Percentiles rank a stretch among this genome's conserved stretches.
Conservation (phyloP, 2,113 vertebrate genomes). For the Brachypodius melanocephalos region DNA sequence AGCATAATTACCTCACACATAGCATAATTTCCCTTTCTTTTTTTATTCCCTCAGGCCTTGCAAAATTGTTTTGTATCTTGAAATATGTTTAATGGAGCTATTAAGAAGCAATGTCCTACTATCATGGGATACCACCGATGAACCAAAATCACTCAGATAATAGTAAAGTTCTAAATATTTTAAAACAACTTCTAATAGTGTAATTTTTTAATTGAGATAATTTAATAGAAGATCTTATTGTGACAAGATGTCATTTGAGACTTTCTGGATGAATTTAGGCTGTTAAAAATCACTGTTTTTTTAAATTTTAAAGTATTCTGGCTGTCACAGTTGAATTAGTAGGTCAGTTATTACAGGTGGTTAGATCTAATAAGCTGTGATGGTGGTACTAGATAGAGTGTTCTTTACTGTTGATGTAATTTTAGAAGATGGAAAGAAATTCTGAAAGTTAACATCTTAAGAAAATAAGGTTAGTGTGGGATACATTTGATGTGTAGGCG, state of each 20-base stretch:
- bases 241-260: not conserved
- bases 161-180: not conserved
- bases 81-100: constrained; percentile 35
- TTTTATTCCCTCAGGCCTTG: not conserved
- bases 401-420: not conserved
- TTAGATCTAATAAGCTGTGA: not conserved
- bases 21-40: not conserved
- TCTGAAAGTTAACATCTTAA: not conserved
- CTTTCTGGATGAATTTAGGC: not conserved
- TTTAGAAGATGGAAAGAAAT: not conserved
- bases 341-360: not conserved
- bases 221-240: not conserved
- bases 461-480: not conserved
- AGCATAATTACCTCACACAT: constrained; percentile 5
- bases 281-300: not conserved
- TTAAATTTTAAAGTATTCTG: not conserved
- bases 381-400: not conserved
- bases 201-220: not conserved
- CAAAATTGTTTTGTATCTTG: constrained; percentile 15
- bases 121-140: not conserved
- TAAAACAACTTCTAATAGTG: not conserved
- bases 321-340: not conserved
- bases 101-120: constrained; percentile 23
- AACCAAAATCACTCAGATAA: not conserved
- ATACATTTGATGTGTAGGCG: not conserved